These are phyloP conservation scores for Papilio elwesi DNA, from an alignment of 2,888 invertebrate species.

Conservation along the genomic window DNA sequence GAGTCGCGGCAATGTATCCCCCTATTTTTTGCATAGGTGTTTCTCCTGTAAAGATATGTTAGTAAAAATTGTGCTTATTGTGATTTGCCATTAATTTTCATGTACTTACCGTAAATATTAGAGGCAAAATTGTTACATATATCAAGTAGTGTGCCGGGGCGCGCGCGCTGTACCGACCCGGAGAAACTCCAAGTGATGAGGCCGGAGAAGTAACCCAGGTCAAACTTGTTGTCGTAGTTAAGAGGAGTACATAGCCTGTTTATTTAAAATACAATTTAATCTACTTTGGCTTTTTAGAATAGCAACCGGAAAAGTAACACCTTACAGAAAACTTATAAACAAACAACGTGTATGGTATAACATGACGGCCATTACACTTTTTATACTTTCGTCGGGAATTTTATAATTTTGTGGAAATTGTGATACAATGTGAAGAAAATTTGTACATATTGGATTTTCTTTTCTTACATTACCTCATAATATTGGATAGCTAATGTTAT, in stretches of 20 bases:
- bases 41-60: constrained; percentile 54
- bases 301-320: too few species aligned
- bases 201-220: constrained; percentile 71
- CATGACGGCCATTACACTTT: constrained; percentile 40
- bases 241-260: constrained; percentile 67
- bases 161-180: constrained; percentile 62
- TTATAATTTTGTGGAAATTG: too few species aligned
- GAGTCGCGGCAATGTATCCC: constrained; percentile 61
- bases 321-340: not conserved
- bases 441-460: too few species aligned
- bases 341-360: too few species aligned
- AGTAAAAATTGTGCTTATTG: not conserved
- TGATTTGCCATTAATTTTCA: not conserved
- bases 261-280: constrained; percentile 26
- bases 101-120: constrained; percentile 59
- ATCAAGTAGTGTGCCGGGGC: constrained; percentile 60
- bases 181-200: constrained; percentile 75
- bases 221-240: constrained; percentile 62
- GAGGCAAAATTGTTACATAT: constrained; percentile 65
- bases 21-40: constrained; percentile 73
- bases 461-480: too few species aligned
- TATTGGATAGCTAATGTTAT: too few species aligned
- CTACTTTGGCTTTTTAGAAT: too few species aligned
- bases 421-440: too few species aligned
- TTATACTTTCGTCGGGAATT: too few species aligned